Evolutionary conservation across 2,113 vertebrate genomes (phyloP), one percentile per base, ranked within the genome.

Genomic region (Ammodytes marinus): DNA sequence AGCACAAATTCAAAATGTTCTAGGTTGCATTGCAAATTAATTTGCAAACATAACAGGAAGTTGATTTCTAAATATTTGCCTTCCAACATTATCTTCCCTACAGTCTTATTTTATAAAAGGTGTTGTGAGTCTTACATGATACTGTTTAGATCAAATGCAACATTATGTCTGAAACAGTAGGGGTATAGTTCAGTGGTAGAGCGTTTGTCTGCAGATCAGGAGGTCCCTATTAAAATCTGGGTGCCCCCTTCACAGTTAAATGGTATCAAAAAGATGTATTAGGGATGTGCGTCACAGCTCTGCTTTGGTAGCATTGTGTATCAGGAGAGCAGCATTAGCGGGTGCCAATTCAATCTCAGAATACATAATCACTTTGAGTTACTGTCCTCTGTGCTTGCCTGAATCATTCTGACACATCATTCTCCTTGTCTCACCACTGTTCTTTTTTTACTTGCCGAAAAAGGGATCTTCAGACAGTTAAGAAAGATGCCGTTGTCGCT

Each of bases 161-260:
- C 12, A 14, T 68, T 5, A 27, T 1, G 0, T 0, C 0, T 27
- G 27, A 2, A 0, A 4, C 1, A 5, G 8, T 4, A 3, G 70
- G 49, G 43, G 50, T 69, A 39, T 70, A 81, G 94, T 92, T 96
- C 93, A 95, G 94, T 94, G 92, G 92, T 86, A 94, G 93, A 95
- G 93, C 94, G 93, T 95, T 95, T 95, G 92, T 94, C 93, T 95
- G 91, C 92, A 96, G 92, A 92, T 95, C 91, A 96, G 95, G 89
- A 94, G 93, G 93, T 95, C 93, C 89, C 90, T 17, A 86, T 95
- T 96, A 94, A 95, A 95, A 87, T 95, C 94, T 91, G 80, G 91
- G 83, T 95, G 86, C 63, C 19, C 66, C 68, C 68, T 77, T 42
- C 2, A 6, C 1, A 5, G 40, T 39, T 53, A 59, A 65, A 42